Base-by-base conservation (phyloP, 1,140 invertebrate genomes). In the Heterodera schachtii region DNA sequence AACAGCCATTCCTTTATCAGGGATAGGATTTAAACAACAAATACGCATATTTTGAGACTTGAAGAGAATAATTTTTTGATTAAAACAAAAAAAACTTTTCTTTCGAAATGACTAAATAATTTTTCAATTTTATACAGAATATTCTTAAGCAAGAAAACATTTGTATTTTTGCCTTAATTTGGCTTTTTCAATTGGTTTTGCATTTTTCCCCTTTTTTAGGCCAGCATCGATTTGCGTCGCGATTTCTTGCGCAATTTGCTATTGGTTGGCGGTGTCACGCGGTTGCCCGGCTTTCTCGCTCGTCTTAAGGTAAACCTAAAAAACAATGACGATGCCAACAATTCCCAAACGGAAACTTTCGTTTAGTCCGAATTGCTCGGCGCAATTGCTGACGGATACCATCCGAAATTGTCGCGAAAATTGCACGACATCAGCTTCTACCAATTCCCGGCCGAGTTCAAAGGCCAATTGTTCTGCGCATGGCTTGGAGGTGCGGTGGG, bases 401-500 rank as follows among this genome's bases (percentile, higher is more conserved):
- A 75, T 16, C 70, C 69, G 3, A 82, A 73, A 44, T 11, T 71
- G 44, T 57, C 76, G 21, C 31, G 43, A 6, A 43, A 21, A 0
- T 75, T 83, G 47, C 16, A 21, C 19, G 84, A 84, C 47, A 82
- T 85, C 8, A 31, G 64, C 16, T 86, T 86, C 69, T 85, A 86
- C 57, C 80, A 78, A 21, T 82, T 84, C 67, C 60, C 80, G 6
- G 31, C 21, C 6, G 83, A 84, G 6, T 31, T 83, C 21, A 64
- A 60, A 43, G 73, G 46, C 0, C 78, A 84, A 73, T 67, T 84
- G 21, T 84, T 75, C 67, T 70, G 78, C 77, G 81, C 78, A 6
- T 84, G 83, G 83, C 83, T 84, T 60, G 83, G 83, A 64, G 83
- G 83, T 75, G 74, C 13, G 69, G 8, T n/a, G n/a, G n/a, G n/a